Base-by-base conservation (phyloP, 2,888 invertebrate species). In the Nephrotoma flavescens region DNA sequence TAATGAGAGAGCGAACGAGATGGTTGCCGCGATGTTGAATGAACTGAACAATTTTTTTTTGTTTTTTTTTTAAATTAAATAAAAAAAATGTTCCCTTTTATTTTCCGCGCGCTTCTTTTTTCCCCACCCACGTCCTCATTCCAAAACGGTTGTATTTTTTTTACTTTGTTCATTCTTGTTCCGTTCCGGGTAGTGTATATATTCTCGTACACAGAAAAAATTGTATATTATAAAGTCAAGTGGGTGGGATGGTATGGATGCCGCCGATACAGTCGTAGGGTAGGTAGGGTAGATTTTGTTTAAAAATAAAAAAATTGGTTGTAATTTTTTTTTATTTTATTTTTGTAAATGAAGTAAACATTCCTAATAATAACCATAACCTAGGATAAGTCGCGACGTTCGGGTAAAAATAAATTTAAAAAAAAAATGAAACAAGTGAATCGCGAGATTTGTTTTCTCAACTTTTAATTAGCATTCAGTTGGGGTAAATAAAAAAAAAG, bases 401-500 rank as follows among this genome's bases (percentile, higher is more conserved):
- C 42, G 15, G 41, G 84, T 42, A 84, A 15, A 84, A 19, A 19
- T 19, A 19, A 19, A 19, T 19, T 19, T 19, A 19, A 19, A 84
- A 84, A 42, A 84, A 42, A 84, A 42, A 42, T 42, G 84, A 84
- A 84, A 84, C 84, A 84, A 84, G 84, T 84, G 84, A 84, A 84
- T 84, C 84, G 84, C 84, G 42, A 42, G 41, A 42, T 84, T 84
- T 84, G 42, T 52, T 71, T 71, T 71, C 71, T 71, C 71, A 31
- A 31, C 71, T 71, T 84, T 84, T 84, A 84, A 84, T 84, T 84
- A 84, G 84, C 84, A 84, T 84, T 84, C 84, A 42, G 42, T 84
- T 84, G 84, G 84, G 84, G 84, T 85, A 85, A 85, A 85, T 44
- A 44, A 85, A 85, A 85, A 85, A 85, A 85, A 44, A 85, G 85